phyloP scores from a whole-genome alignment of 2,113 vertebrate species.

The Salvelinus fontinalis region DNA sequence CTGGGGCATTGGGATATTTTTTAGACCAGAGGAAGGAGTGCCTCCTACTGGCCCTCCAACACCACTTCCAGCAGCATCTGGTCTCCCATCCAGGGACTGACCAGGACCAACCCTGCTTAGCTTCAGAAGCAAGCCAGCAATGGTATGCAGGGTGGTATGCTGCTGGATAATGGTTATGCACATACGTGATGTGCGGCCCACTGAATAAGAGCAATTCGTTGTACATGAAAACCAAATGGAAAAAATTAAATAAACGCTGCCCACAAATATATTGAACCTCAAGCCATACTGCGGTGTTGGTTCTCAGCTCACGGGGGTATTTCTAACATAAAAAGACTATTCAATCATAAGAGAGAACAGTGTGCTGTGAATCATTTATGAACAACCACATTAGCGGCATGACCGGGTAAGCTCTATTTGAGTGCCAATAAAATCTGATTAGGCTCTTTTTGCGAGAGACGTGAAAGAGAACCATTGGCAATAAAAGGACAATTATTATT shows the following conservation, averaged over 20 bases:
- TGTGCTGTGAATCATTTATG: slow-evolving; percentile 28
- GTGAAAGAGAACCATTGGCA: slow-evolving; percentile 10
- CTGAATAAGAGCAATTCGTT: background rate
- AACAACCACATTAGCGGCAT: slow-evolving; percentile 28
- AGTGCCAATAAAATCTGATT: slow-evolving; percentile 21
- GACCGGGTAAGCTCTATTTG: slow-evolving; percentile 13
- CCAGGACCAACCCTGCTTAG: too few relatives aligned
- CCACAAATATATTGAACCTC: background rate
- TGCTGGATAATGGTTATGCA: slow-evolving; percentile 19
- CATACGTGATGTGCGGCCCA: background rate
- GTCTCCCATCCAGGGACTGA: too few relatives aligned
- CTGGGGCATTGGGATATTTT: too few relatives aligned
- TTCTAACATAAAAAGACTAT: slow-evolving; percentile 25
- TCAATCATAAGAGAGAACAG: slow-evolving; percentile 23
- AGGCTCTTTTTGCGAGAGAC: background rate
- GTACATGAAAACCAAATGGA: background rate
- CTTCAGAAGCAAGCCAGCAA: too few relatives aligned
- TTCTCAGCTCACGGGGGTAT: slow-evolving; percentile 14
- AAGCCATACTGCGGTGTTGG: background rate
- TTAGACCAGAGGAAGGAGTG: too few relatives aligned
- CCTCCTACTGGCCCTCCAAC: too few relatives aligned
- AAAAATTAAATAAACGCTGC: background rate
- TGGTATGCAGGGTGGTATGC: too few relatives aligned
- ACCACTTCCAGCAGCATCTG: too few relatives aligned
- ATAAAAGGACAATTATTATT: slow-evolving; percentile 4